Evolutionary conservation across 2,113 vertebrate species (phyloP).

Genomic region (Ptilonorhynchus violaceus): DNA sequence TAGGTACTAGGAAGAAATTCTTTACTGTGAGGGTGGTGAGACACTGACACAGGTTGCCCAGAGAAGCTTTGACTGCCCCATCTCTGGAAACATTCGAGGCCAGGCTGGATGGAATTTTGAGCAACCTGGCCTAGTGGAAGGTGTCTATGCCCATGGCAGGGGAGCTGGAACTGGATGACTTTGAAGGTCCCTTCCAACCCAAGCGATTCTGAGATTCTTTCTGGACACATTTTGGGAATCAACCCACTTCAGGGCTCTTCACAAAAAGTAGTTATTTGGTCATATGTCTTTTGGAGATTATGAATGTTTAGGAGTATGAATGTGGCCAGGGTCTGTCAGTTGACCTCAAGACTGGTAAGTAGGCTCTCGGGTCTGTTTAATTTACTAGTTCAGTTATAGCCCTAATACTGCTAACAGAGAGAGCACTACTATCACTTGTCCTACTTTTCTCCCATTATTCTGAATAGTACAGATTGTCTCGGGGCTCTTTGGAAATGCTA

Average conservation of each 20-base stretch:
- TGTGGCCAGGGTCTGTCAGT: not conserved
- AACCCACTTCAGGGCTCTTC: not conserved
- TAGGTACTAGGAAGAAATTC: not conserved
- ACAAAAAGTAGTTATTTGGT: not conserved
- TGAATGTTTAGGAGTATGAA: not conserved
- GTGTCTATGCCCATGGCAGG: not conserved
- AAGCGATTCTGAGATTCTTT: not conserved
- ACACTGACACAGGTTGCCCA: not conserved
- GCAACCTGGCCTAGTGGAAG: not conserved
- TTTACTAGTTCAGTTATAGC: not conserved
- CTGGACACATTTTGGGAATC: not conserved
- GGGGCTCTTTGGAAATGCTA: not conserved
- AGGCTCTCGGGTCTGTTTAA: not conserved
- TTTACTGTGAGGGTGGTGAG: not conserved
- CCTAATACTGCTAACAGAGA: not conserved
- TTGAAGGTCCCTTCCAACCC: not conserved
- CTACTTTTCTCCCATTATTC: not conserved
- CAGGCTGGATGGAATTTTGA: not conserved
- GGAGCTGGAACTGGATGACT: fast-evolving
- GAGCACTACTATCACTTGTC: not conserved
- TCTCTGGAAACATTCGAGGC: not conserved
- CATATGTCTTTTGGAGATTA: not conserved
- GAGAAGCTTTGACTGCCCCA: not conserved
- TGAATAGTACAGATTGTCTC: not conserved
- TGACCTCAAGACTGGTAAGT: not conserved